These are phyloP conservation scores for Cyclopterus lumpus DNA, from an alignment of 2,797 vertebrate genomes.

Conservation along the genomic window DNA sequence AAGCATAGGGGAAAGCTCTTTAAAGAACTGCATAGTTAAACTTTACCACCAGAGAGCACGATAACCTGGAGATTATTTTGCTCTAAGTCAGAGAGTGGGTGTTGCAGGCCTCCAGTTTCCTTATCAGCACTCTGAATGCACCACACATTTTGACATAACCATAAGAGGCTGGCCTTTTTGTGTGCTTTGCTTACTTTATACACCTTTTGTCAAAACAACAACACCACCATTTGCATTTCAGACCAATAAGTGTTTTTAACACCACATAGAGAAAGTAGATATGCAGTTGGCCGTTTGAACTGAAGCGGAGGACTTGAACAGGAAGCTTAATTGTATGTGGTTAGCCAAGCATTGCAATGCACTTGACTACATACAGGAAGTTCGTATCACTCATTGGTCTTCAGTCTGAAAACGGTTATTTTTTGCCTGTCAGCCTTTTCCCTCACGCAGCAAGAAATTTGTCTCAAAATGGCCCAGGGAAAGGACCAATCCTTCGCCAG, in stretches of 20 bases:
- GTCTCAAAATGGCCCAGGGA: slow-evolving; percentile 87
- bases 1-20: background rate
- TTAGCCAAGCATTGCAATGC: slow-evolving; percentile 74
- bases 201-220: slow-evolving; percentile 18
- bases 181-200: background rate
- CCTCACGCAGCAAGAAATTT: slow-evolving; percentile 23
- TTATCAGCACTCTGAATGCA: slow-evolving; percentile 50
- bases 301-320: slow-evolving; percentile 69
- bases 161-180: slow-evolving; percentile 3
- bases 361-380: slow-evolving; percentile 90
- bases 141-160: slow-evolving; percentile 20
- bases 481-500: slow-evolving; percentile 90
- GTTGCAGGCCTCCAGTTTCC: slow-evolving; percentile 20
- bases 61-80: slow-evolving; percentile 34
- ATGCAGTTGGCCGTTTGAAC: slow-evolving; percentile 24
- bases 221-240: background rate
- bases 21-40: slow-evolving; percentile 46
- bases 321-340: slow-evolving; percentile 82
- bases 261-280: slow-evolving; percentile 19
- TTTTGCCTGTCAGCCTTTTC: slow-evolving; percentile 48
- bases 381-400: slow-evolving; percentile 66
- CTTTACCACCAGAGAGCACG: slow-evolving; percentile 72
- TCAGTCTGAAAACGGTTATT: slow-evolving; percentile 61
- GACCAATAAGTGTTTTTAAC: slow-evolving; percentile 11
- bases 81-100: slow-evolving; percentile 28